These are phyloP conservation scores for Congeria kusceri DNA, from an alignment of 2,888 invertebrate species.

Conservation along the genomic window DNA sequence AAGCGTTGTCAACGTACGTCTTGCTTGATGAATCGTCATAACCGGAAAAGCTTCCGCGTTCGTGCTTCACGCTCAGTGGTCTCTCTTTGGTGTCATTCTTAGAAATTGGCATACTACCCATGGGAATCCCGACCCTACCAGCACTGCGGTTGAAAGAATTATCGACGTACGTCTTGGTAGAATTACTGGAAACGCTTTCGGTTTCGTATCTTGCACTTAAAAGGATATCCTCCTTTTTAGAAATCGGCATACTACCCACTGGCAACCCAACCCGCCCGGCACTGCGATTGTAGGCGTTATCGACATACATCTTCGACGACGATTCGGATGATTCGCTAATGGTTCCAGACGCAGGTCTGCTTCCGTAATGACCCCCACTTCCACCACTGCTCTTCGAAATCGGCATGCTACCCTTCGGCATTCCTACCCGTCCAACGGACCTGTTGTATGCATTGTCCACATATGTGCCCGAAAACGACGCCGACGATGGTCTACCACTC, in stretches of 20 bases:
- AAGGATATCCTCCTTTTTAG: background rate
- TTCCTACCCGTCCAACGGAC: constrained; percentile 47
- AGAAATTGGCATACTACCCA: constrained; percentile 42
- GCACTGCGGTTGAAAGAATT: constrained; percentile 39
- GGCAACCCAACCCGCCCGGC: constrained; percentile 47
- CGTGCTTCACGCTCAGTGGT: too few species aligned
- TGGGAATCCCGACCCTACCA: constrained; percentile 44
- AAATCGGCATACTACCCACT: constrained; percentile 36
- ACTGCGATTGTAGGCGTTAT: constrained; percentile 43
- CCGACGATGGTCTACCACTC: background rate
- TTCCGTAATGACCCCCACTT: too few species aligned
- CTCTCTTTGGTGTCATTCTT: background rate
- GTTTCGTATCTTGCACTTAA: too few species aligned
- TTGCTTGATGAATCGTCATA: too few species aligned
- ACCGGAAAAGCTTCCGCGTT: too few species aligned
- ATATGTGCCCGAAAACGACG: constrained; percentile 37
- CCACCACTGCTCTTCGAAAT: too few species aligned
- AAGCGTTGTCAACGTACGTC: constrained; percentile 46
- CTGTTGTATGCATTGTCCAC: constrained; percentile 56
- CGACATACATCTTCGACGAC: constrained; percentile 17
- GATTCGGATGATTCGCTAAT: too few species aligned
- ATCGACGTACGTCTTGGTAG: constrained; percentile 27
- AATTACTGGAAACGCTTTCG: too few species aligned
- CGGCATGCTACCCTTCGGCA: constrained; percentile 46
- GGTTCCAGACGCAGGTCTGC: background rate